Percentiles rank a stretch among this genome's conserved stretches.
Evolutionary conservation across 2,113 vertebrate species (phyloP).

Genomic region (Lepus europaeus): DNA sequence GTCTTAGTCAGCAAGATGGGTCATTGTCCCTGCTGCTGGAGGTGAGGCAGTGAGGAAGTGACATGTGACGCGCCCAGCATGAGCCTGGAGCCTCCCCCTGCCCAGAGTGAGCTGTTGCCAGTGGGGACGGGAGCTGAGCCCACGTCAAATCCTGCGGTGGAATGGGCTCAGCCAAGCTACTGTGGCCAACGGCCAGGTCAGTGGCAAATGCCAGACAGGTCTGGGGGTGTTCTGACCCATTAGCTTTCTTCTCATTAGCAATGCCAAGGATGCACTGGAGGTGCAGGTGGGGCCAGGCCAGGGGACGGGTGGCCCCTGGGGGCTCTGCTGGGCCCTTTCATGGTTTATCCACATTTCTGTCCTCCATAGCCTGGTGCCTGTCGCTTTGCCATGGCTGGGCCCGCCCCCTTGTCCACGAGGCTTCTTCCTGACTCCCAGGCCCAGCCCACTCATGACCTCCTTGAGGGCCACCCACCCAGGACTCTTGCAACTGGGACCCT

Average conservation of each 20-base stretch:
- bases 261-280: background rate
- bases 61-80: background rate
- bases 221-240: background rate
- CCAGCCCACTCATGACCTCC: background rate
- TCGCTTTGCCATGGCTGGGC: background rate
- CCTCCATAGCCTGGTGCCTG: no score
- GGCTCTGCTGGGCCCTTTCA: background rate
- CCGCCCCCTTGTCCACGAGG: background rate
- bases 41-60: background rate
- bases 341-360: background rate
- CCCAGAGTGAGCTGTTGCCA: background rate
- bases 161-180: background rate
- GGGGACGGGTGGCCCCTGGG: no score
- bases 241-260: background rate
- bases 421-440: background rate
- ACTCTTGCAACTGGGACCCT: background rate
- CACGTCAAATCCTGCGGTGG: accelerated
- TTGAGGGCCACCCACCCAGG: no score
- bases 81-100: background rate
- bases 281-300: background rate
- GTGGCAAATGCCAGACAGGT: background rate
- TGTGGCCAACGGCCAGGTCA: no score
- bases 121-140: background rate
- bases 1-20: background rate
- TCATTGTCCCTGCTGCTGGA: background rate